phyloP scores from a whole-genome alignment of 1,140 invertebrate species.

The Formica exsecta region DNA sequence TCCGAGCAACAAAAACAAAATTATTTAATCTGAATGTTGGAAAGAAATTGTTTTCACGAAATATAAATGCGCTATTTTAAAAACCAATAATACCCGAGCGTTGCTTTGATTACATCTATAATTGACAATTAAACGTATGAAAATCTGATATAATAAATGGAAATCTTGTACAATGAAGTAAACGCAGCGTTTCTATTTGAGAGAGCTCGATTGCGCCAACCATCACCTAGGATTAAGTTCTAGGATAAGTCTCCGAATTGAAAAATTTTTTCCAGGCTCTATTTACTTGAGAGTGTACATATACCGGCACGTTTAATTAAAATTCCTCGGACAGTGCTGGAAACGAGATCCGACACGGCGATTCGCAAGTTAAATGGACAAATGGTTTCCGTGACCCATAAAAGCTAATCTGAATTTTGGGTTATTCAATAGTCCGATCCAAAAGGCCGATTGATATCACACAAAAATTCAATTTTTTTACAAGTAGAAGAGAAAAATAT shows the following conservation, averaged over 20 bases:
- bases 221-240: slow-evolving; percentile 53
- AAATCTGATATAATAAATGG: background rate
- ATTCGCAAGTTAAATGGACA: slow-evolving; percentile 44
- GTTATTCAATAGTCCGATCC: slow-evolving; percentile 6
- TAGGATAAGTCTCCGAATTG: slow-evolving; percentile 8
- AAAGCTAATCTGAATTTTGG: slow-evolving; percentile 12
- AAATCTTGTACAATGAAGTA: slow-evolving; percentile 9
- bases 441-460: background rate
- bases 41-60: background rate
- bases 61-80: background rate
- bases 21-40: background rate
- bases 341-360: slow-evolving; percentile 37
- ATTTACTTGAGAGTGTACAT: slow-evolving; percentile 38
- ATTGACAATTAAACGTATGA: slow-evolving; percentile 22
- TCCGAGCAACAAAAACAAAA: background rate
- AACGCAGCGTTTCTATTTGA: slow-evolving; percentile 39
- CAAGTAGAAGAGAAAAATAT: background rate
- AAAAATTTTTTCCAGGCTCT: slow-evolving; percentile 27
- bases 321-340: slow-evolving; percentile 55
- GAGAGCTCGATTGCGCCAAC: background rate
- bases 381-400: slow-evolving; percentile 47
- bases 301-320: slow-evolving; percentile 65
- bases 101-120: slow-evolving; percentile 1
- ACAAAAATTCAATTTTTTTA: slow-evolving; percentile 30
- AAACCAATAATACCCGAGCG: background rate